Evolutionary conservation across 2,797 vertebrate genomes (phyloP).

Genomic region (Heliangelus exortis): DNA sequence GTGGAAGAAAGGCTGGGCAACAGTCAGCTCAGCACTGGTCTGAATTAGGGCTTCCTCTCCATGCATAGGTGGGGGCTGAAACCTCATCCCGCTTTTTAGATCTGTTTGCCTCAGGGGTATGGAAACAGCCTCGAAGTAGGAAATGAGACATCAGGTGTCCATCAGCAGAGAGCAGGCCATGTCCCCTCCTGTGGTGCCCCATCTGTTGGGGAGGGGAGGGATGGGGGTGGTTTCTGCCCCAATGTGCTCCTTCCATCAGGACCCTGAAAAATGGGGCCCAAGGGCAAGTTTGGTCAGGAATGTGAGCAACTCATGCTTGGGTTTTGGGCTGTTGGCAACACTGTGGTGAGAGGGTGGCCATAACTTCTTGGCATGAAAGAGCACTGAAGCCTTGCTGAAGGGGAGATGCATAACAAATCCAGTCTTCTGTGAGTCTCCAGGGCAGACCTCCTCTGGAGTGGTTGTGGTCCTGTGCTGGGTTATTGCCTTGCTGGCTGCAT

Average conservation of each 20-base stretch:
- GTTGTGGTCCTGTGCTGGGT: not conserved
- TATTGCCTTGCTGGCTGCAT: not conserved
- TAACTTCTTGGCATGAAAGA: not conserved
- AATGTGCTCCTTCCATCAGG: rapidly evolving
- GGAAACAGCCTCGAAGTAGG: not conserved
- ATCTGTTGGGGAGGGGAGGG: rapidly evolving
- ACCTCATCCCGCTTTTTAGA: not conserved
- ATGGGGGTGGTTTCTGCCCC: not conserved
- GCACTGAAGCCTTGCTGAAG: rapidly evolving
- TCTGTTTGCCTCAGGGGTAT: not conserved
- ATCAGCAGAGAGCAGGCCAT: not conserved
- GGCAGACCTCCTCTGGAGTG: not conserved
- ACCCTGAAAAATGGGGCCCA: not conserved
- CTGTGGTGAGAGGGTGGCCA: not conserved
- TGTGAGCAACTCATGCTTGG: not conserved
- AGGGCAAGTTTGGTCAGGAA: not conserved
- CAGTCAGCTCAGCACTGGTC: not conserved
- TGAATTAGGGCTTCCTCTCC: not conserved
- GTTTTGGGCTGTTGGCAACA: not conserved
- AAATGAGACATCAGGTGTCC: not conserved
- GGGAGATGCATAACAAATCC: not conserved
- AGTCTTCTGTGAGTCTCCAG: not conserved
- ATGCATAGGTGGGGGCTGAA: not conserved
- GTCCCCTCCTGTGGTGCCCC: not conserved
- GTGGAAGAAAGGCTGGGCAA: not conserved